Evolutionary conservation across 37 sponge, comb jelly and placozoan species (phyloP), one percentile per base, ranked within the genome.

Genomic region (Halichondria panicea): DNA sequence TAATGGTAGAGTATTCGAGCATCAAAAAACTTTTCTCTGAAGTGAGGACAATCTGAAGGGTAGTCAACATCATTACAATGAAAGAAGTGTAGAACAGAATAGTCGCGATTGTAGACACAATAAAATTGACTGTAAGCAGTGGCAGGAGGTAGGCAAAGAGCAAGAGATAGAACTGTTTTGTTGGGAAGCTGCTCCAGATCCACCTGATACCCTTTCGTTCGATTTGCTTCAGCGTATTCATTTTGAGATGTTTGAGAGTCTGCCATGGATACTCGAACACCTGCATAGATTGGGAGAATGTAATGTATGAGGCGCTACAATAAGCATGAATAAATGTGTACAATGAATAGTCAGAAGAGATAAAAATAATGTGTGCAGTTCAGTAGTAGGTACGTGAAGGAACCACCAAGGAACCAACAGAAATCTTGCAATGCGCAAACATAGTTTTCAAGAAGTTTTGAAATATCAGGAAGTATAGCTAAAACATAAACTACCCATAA

Each of bases 101-200:
- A 12, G 87, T 61, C 58, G 43, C 36, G 13, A 75, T 18, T n/a
- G 74, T 59, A 6, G 75, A 35, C 6, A 86, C 31, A 0, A 86
- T 60, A 43, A 79, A 79, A 30, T 28, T 40, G 25, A 72, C 18
- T 18, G 53, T 86, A 43, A 86, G 37, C 64, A 74, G 55, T 4
- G 80, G 87, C 4, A 86, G 39, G 34, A 86, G 21, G 70, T 80
- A 86, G 30, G 74, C 75, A 12, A 74, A 34, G 2, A 74, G 28
- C 3, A 86, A 67, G 55, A 73, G 59, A 43, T 73, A 86, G 21
- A 79, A 44, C 54, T 86, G 87, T 62, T 79, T 86, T 39, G 69
- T 65, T 4, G 87, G 59, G 33, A 86, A 69, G 40, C 57, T 58
- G 0, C 75, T 74, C 87, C 87, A 86, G 11, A 86, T 21, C 80